phyloP scores from a whole-genome alignment of 2,888 invertebrate species.

The Meteorus colon region DNA sequence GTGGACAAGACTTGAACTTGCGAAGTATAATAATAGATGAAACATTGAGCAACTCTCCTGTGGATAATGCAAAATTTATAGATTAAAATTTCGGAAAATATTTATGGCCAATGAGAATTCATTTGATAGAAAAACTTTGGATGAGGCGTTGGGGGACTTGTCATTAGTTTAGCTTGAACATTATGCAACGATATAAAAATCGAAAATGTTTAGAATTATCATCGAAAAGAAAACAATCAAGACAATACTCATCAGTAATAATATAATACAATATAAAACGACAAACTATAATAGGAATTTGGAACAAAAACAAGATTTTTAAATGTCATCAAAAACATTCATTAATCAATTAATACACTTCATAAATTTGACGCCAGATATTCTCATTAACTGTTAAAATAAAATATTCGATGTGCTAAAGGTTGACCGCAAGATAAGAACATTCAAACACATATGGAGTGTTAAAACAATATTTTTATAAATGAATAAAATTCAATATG shows the following conservation, averaged over 20 bases:
- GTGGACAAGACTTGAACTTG: neutral
- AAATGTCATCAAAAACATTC: neutral
- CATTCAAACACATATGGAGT: neutral
- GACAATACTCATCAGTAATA: neutral
- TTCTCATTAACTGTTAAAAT: neutral
- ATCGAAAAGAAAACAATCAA: neutral
- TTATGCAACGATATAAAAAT: neutral
- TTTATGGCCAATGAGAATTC: neutral
- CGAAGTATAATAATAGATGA: neutral
- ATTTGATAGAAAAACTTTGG: neutral
- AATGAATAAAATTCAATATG: constrained; percentile 51
- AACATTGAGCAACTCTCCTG: neutral
- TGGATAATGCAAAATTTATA: neutral
- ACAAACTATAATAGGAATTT: neutral
- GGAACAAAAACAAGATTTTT: neutral
- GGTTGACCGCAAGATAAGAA: constrained; percentile 9
- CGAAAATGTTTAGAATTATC: neutral
- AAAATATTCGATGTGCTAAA: neutral
- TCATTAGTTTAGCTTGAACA: neutral
- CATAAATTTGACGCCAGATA: neutral
- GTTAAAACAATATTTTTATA: neutral
- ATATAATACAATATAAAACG: neutral
- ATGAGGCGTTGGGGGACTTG: neutral
- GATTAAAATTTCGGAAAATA: neutral
- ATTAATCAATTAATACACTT: too few species aligned